Evolutionary conservation across 2,113 vertebrate genomes (phyloP).

Genomic region (Percopsis transmontana): DNA sequence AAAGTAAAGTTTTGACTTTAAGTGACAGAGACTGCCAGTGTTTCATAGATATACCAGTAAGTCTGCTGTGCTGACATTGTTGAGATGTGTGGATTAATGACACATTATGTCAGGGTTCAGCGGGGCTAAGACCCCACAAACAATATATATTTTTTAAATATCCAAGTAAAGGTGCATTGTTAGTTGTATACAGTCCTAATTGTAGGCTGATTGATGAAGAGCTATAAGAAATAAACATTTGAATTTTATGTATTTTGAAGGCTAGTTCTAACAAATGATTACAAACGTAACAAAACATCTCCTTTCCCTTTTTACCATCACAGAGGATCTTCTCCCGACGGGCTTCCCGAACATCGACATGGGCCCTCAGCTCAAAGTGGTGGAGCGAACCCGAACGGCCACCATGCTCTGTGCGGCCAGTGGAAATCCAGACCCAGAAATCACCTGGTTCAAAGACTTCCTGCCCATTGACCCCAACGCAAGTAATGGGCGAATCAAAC

Average conservation of each 20-base stretch:
- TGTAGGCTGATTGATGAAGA: too few relatives aligned
- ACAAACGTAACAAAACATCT: too few relatives aligned
- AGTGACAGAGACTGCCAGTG: neutral
- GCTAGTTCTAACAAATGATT: too few relatives aligned
- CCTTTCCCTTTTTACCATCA: conserved; percentile 14
- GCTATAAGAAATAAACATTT: too few relatives aligned
- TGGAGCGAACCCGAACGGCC: conserved; percentile 93
- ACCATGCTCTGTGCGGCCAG: conserved; percentile 98
- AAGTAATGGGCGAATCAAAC: conserved; percentile 94
- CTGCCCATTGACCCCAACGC: conserved; percentile 92
- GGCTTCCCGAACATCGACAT: conserved; percentile 98
- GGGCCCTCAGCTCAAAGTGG: conserved; percentile 98
- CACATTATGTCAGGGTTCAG: too few relatives aligned
- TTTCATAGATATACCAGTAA: neutral
- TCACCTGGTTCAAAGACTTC: conserved; percentile 99
- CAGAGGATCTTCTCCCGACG: conserved; percentile 94
- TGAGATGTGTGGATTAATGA: too few relatives aligned
- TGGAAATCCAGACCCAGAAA: conserved; percentile 95
- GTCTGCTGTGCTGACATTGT: too few relatives aligned
- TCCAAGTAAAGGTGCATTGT: too few relatives aligned
- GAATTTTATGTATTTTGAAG: too few relatives aligned
- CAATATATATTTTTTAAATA: too few relatives aligned
- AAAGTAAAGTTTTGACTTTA: neutral
- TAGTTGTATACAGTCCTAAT: too few relatives aligned
- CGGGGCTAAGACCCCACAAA: too few relatives aligned